Evolutionary conservation across 92 coral and sea anemone genomes (phyloP), one percentile per base, ranked within the genome.

Genomic region (Epizoanthus fatuus): DNA sequence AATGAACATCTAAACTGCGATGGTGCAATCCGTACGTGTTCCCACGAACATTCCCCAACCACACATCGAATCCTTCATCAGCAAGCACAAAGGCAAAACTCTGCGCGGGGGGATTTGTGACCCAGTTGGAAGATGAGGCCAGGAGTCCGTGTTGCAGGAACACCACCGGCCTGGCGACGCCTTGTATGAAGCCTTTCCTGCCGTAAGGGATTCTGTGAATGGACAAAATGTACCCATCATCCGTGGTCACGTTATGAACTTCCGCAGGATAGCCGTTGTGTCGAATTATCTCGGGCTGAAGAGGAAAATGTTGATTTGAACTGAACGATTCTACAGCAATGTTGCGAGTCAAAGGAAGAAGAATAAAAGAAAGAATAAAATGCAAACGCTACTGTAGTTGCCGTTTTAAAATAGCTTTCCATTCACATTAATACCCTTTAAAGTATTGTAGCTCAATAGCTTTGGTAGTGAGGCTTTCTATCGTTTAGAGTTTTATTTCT

Each of bases 1-100:
- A 90, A 64, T 94, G 86, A 4, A 93, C 92, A 0, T 93, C 59
- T 75, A 89, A 88, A 14, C 86, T 92, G 7, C 81, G 64, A 67
- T 94, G 95, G 14, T 90, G 86, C 15, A 69, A 79, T 12, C 97
- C 90, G 77, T 96, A 96, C 1, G 92, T 91, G 69, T 93, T 96
- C 29, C 98, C 98, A 53, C 98, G 83, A 39, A 91, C 93, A 59
- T 96, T 96, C 3, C 98, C 98, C 53, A 96, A 79, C 98, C 98
- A 96, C 13, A 96, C 98, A 62, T 96, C 98, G 68, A 87, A 96
- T 0, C 98, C 95, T 20, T 87, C 82, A 58, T 96, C 98, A 32
- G 98, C 98, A 19, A 93, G 76, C 17, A 96, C 56, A 60, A 93
- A 96, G 4, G 84, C 98, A 19, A 96, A 90, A 57, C 96, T 84